Conservation (phyloP, 2,797 vertebrate genomes). For the Eupleurogrammus muticus region DNA sequence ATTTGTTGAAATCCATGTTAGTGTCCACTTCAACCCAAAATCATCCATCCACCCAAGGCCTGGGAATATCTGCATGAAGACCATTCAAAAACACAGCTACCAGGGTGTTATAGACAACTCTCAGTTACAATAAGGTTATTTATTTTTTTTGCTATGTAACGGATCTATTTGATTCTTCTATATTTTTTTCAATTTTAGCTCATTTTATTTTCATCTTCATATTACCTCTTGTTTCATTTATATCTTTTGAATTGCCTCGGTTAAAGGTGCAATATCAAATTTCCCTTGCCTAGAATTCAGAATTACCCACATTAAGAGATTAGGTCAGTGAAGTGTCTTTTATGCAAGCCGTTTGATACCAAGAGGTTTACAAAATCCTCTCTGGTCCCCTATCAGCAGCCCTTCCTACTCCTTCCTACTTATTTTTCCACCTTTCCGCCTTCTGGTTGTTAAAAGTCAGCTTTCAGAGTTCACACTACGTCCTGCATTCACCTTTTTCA, state of each 20-base stretch:
- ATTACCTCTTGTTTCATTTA: not conserved
- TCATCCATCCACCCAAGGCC: no score
- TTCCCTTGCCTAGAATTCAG: not conserved
- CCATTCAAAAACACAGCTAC: not conserved
- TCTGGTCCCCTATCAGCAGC: constrained; percentile 22
- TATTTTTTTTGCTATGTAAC: no score
- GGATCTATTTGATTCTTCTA: not conserved
- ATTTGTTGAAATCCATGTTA: no score
- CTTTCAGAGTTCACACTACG: constrained; percentile 24
- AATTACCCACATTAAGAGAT: not conserved
- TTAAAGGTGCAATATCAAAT: not conserved
- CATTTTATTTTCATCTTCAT: not conserved
- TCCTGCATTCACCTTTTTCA: constrained; percentile 38
- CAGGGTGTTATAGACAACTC: not conserved
- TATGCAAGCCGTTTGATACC: not conserved
- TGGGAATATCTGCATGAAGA: no score
- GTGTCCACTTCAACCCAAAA: no score
- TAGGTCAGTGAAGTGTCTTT: not conserved
- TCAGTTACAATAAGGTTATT: no score
- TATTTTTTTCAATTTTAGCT: not conserved
- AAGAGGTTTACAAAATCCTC: constrained; percentile 41
- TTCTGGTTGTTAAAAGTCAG: constrained; percentile 26
- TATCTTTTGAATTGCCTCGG: not conserved
- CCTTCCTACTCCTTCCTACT: not conserved
- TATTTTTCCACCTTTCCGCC: not conserved